phyloP scores from a whole-genome alignment of 2,888 invertebrate species.

The Physocephala rufipes region DNA sequence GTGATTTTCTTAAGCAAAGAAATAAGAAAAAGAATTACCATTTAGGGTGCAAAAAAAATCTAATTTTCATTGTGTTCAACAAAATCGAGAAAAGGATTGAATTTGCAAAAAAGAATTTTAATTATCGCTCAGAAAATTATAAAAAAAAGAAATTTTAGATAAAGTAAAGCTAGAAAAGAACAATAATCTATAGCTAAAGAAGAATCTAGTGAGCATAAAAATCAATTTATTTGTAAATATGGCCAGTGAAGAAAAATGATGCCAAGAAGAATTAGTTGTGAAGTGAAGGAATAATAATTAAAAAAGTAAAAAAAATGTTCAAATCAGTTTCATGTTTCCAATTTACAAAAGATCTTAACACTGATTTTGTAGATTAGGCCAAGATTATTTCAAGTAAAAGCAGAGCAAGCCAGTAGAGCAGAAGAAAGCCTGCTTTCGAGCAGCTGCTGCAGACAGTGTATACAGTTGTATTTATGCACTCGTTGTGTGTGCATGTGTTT shows the following conservation, averaged over 20 bases:
- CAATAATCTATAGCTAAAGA: no score
- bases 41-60: no score
- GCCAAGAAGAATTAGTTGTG: neutral
- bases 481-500: conserved; percentile 7
- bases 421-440: no score
- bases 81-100: neutral
- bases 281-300: conserved; percentile 12
- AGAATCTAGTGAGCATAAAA: conserved; percentile 14
- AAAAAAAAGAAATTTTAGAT: conserved; percentile 21
- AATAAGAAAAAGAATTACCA: no score
- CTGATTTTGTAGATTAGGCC: neutral
- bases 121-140: neutral
- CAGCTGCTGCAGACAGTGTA: neutral
- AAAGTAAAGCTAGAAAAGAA: conserved; percentile 14
- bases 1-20: no score
- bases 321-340: neutral
- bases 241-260: conserved; percentile 19
- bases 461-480: neutral
- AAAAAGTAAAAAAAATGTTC: conserved; percentile 9
- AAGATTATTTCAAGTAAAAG: no score
- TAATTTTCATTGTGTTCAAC: no score
- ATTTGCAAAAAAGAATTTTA: neutral
- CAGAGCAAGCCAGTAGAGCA: no score
- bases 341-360: neutral
- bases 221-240: conserved; percentile 26